phyloP scores from a whole-genome alignment of 2,888 invertebrate species.

The Hartigia nigra region DNA sequence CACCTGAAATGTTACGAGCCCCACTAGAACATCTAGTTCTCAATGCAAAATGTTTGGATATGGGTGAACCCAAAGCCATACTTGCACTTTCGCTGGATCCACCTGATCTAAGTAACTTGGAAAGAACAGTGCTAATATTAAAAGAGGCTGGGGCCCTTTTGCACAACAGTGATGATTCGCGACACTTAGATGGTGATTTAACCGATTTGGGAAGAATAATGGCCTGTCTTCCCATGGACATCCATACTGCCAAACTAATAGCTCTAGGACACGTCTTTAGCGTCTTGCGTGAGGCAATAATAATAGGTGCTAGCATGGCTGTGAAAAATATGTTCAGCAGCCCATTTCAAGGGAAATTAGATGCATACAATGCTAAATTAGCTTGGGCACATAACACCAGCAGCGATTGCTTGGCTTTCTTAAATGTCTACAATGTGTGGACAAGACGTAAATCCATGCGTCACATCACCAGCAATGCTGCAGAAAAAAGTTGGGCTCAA shows the following conservation, averaged over 20 bases:
- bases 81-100: constrained; percentile 88
- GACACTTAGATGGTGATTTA: constrained; percentile 83
- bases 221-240: constrained; percentile 85
- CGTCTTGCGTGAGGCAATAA: constrained; percentile 83
- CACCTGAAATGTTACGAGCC: constrained; percentile 83
- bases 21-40: constrained; percentile 86
- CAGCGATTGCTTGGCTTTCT: constrained; percentile 86
- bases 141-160: constrained; percentile 88
- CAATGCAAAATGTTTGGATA: constrained; percentile 82
- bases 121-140: constrained; percentile 82
- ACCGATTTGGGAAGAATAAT: constrained; percentile 88
- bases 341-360: constrained; percentile 76
- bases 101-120: constrained; percentile 85
- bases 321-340: constrained; percentile 83
- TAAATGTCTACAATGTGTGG: constrained; percentile 88
- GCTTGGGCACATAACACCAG: constrained; percentile 85
- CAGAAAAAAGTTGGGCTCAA: constrained; percentile 76
- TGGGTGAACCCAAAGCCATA: constrained; percentile 83
- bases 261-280: constrained; percentile 89
- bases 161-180: constrained; percentile 70
- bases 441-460: constrained; percentile 71
- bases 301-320: constrained; percentile 89
- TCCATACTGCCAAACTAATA: constrained; percentile 84
- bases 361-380: constrained; percentile 80
- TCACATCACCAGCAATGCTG: constrained; percentile 67